Evolutionary conservation across 2,113 vertebrate genomes (phyloP), one percentile per base, ranked within the genome.

Genomic region (Chamaetylas fuelleborni): DNA sequence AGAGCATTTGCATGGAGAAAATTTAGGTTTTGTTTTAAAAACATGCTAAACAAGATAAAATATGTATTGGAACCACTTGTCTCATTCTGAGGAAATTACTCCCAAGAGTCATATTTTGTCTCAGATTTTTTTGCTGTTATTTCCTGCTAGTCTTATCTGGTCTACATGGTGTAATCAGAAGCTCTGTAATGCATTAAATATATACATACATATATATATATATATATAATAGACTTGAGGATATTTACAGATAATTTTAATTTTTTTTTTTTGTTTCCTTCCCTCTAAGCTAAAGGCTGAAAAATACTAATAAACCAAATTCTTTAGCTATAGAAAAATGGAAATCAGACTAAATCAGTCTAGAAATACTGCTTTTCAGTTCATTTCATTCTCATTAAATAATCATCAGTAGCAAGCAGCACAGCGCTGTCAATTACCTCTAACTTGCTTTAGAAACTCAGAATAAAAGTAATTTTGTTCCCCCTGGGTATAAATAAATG

Each of bases 21-120:
- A 94, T 95, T 88, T 95, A 86, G 69, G 64, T 86, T 95, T 96
- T 91, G 64, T 86, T 81, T 94, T 86, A 96, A 81, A 95, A 96
- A 43, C 28, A 83, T 85, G 64, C 34, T 88, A 88, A 97, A 95
- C 45, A 93, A 87, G 73, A 89, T 70, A 87, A 88, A 96, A 95
- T 88, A 56, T 77, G 61, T 60, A 18, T 79, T 83, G 83, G 58
- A 74, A 72, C 57, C 42, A 91, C 58, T 94, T 94, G 29, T 83
- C 79, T 93, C 62, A 88, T 90, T 94, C 38, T 28, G 22, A 94
- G 58, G 79, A 95, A 96, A 90, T 96, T 92, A 89, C 42, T 78
- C 78, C 1, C 6, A 65, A 53, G 61, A 86, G 47, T 50, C 47
- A 70, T 71, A 78, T 42, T 91, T 95, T 92, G 60, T 74, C 58